Conservation (phyloP, 2,797 vertebrate genomes). For the Etheostoma perlongum region DNA sequence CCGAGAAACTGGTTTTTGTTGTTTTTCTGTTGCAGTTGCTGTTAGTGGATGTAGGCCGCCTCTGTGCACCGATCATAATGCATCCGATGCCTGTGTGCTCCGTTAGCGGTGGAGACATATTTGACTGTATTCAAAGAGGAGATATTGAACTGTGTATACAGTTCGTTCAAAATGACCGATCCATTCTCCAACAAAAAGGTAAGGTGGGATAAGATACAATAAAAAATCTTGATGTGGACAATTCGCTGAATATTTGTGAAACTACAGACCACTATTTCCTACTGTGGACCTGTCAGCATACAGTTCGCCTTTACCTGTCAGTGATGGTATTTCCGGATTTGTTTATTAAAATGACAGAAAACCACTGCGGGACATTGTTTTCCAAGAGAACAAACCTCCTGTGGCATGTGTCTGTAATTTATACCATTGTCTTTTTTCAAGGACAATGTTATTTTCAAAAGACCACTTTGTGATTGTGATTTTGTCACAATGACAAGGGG, state of each 20-base stretch:
- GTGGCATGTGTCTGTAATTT: not conserved
- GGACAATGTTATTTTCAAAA: not conserved
- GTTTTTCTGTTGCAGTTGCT: constrained; percentile 23
- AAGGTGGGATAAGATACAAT: constrained; percentile 28
- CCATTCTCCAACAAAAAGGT: constrained; percentile 82
- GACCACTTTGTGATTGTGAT: constrained; percentile 41
- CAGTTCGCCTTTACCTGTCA: not conserved
- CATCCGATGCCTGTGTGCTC: constrained; percentile 67
- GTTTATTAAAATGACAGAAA: not conserved
- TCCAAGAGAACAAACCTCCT: not conserved
- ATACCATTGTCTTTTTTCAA: not conserved
- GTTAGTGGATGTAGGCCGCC: constrained; percentile 6
- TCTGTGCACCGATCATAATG: constrained; percentile 56
- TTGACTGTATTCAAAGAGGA: constrained; percentile 84
- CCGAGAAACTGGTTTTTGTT: constrained; percentile 17
- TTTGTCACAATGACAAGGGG: constrained; percentile 48
- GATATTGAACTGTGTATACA: constrained; percentile 78
- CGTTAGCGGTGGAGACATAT: constrained; percentile 75
- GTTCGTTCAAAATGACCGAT: constrained; percentile 77
- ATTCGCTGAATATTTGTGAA: not conserved
- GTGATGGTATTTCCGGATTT: constrained; percentile 9
- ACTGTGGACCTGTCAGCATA: not conserved
- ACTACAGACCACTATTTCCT: constrained; percentile 21
- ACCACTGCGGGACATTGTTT: not conserved
- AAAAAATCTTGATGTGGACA: not conserved